Conservation (phyloP, 2,113 vertebrate species). For the human (Homo sapiens) region GRCh38 chr16:5599001-5599500, state of each 20-base stretch:
- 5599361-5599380: fast-evolving
- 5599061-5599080: conserved; percentile 36
- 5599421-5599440: background rate
- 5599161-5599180: background rate
- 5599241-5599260: fast-evolving
- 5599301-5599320: background rate
- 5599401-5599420: background rate
- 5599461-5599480: fast-evolving
- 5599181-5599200: background rate
- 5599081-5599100: conserved; percentile 52
- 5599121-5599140: background rate
- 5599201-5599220: background rate
- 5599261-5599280: background rate
- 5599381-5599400: fast-evolving
- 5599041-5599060: conserved; percentile 56
- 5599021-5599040: background rate
- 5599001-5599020: conserved; percentile 49
- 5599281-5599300: background rate
- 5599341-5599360: background rate
- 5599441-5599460: fast-evolving
- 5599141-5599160: background rate
- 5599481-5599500: background rate
- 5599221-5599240: background rate
- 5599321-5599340: too few relatives aligned
- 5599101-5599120: conserved; percentile 40